Evolutionary conservation across 2,797 vertebrate genomes (phyloP).

Genomic region (Peromyscus melanophrys): DNA sequence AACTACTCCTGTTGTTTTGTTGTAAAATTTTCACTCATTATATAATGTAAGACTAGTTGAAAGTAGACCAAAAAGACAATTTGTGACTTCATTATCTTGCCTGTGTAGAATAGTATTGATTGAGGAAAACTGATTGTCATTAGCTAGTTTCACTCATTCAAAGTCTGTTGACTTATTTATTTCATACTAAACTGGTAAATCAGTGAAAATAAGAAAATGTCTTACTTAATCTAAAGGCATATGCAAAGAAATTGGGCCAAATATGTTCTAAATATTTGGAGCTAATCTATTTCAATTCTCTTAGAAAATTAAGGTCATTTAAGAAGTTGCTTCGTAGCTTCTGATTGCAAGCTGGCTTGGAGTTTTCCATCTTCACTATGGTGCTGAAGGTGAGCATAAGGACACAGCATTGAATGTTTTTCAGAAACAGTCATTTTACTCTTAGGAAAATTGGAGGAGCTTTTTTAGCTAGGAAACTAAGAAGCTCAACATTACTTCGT

Average conservation of each 20-base stretch:
- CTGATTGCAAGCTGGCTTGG: conserved; percentile 45
- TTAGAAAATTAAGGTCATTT: conserved; percentile 52
- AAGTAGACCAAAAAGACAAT: conserved; percentile 67
- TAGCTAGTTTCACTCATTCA: conserved; percentile 72
- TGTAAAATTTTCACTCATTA: not conserved
- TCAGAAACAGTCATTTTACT: conserved; percentile 58
- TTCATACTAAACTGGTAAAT: conserved; percentile 56
- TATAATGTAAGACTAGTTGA: conserved; percentile 59
- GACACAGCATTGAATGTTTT: conserved; percentile 44
- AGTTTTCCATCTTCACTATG: conserved; percentile 49
- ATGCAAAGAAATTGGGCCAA: conserved; percentile 62
- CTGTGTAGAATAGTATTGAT: conserved; percentile 57
- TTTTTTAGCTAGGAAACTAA: conserved; percentile 60
- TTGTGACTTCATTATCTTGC: conserved; percentile 57
- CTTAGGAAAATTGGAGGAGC: conserved; percentile 44
- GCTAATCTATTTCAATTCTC: conserved; percentile 49
- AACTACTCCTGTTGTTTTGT: conserved; percentile 45
- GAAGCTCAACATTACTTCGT: conserved; percentile 54
- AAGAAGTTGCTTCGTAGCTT: conserved; percentile 67
- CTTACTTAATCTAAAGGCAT: conserved; percentile 66
- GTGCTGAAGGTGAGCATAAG: conserved; percentile 54
- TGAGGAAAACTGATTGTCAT: conserved; percentile 55
- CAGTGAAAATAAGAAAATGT: conserved; percentile 62
- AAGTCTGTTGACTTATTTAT: conserved; percentile 65
- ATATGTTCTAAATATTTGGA: conserved; percentile 78